Percentiles rank a stretch among this genome's conserved stretches.
phyloP scores from a whole-genome alignment of 2,888 invertebrate genomes.

The Hedya salicella region DNA sequence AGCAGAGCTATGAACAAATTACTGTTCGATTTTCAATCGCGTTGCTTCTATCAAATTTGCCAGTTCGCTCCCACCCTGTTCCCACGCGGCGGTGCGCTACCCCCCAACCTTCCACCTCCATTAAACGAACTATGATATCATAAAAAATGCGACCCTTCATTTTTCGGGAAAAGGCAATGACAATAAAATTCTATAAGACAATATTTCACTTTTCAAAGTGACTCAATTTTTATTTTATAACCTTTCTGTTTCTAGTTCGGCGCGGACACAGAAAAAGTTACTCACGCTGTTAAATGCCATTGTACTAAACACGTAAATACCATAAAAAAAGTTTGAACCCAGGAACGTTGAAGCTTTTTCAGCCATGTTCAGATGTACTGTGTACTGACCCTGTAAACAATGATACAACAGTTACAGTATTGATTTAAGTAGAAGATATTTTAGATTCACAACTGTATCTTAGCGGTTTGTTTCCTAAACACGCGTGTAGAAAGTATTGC shows the following conservation, averaged over 20 bases:
- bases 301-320: conserved; percentile 65
- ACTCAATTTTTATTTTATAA: conserved; percentile 38
- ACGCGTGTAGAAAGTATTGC: background rate
- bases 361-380: conserved; percentile 62
- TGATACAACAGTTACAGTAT: conserved; percentile 29
- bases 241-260: conserved; percentile 53
- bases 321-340: conserved; percentile 72
- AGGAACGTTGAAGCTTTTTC: conserved; percentile 63
- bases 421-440: background rate
- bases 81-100: conserved; percentile 39
- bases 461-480: background rate
- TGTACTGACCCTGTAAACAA: conserved; percentile 70
- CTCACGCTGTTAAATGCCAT: conserved; percentile 62
- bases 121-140: conserved; percentile 43
- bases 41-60: conserved; percentile 66
- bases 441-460: background rate
- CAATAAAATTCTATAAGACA: conserved; percentile 43
- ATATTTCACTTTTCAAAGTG: conserved; percentile 39
- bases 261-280: conserved; percentile 68
- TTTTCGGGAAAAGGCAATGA: conserved; percentile 41
- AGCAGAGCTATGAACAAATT: conserved; percentile 57
- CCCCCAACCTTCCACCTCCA: conserved; percentile 35
- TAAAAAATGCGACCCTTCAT: conserved; percentile 40
- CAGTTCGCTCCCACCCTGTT: conserved; percentile 50
- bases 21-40: conserved; percentile 63